Evolutionary conservation across 2,888 invertebrate species (phyloP).

Genomic region (Epistrophe grossulariae): DNA sequence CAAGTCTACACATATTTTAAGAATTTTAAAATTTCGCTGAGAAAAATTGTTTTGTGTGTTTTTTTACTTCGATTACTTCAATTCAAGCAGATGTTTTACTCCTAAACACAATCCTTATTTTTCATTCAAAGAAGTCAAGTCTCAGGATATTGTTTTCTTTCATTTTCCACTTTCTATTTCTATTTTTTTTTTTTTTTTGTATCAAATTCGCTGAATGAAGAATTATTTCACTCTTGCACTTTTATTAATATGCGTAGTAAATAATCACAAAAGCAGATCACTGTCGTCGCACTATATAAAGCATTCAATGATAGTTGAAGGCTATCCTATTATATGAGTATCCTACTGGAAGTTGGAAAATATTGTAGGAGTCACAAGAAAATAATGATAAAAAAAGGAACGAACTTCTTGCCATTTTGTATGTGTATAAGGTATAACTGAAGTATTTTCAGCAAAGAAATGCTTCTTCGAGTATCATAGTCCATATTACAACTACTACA

Average conservation of each 20-base stretch:
- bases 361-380: not conserved
- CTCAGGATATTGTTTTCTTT: not conserved
- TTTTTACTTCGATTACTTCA: no score
- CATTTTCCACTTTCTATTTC: not conserved
- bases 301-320: conserved; percentile 50
- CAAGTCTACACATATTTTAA: no score
- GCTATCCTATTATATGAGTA: conserved; percentile 24
- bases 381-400: not conserved
- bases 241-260: conserved; percentile 33
- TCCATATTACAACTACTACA: not conserved
- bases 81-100: not conserved
- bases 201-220: not conserved
- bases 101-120: not conserved
- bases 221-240: conserved; percentile 3
- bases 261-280: conserved; percentile 61
- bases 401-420: conserved; percentile 6
- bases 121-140: not conserved
- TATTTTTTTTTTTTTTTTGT: not conserved
- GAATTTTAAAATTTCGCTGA: no score
- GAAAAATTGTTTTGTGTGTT: no score
- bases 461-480: conserved; percentile 1
- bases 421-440: not conserved
- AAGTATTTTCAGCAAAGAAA: conserved; percentile 12
- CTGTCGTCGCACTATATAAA: conserved; percentile 23
- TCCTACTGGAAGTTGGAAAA: not conserved